Conservation (phyloP, 2,888 invertebrate genomes). For the Pseudoips prasinana region DNA sequence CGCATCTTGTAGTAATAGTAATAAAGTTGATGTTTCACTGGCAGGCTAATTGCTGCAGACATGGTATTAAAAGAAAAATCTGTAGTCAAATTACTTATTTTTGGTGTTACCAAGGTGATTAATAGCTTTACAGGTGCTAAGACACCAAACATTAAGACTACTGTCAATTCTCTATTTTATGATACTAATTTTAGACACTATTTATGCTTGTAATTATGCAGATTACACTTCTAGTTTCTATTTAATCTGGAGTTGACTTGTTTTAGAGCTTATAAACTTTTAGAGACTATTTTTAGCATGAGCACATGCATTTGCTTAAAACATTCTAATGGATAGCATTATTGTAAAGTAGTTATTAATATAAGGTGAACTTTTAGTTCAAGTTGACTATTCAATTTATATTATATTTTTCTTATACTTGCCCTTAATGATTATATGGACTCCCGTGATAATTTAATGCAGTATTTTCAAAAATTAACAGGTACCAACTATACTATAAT, state of each 20-base stretch:
- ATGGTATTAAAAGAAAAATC: no score
- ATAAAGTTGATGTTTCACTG: no score
- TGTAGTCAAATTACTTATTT: no score
- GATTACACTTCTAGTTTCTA: constrained; percentile 5
- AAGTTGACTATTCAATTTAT: constrained; percentile 17
- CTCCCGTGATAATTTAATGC: constrained; percentile 53
- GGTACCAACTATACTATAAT: constrained; percentile 32
- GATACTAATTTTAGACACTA: constrained; percentile 13
- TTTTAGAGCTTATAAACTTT: constrained; percentile 4
- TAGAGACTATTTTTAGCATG: constrained; percentile 5
- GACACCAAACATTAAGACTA: constrained; percentile 6
- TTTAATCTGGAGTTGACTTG: constrained; percentile 1
- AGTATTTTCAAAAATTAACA: constrained; percentile 49
- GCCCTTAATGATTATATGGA: constrained; percentile 49
- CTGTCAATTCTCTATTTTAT: constrained; percentile 15
- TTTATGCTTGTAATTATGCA: constrained; percentile 11
- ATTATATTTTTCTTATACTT: constrained; percentile 39
- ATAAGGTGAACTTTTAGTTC: constrained; percentile 8
- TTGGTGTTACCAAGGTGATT: constrained; percentile 10
- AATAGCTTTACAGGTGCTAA: constrained; percentile 12
- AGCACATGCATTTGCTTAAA: constrained; percentile 9
- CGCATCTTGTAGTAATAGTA: no score
- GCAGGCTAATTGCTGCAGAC: no score
- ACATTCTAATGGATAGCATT: constrained; percentile 3
- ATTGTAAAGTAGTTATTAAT: constrained; percentile 4